These are phyloP conservation scores for Trachelus troglodyta DNA, from an alignment of 2,888 invertebrate genomes.

Conservation along the genomic window DNA sequence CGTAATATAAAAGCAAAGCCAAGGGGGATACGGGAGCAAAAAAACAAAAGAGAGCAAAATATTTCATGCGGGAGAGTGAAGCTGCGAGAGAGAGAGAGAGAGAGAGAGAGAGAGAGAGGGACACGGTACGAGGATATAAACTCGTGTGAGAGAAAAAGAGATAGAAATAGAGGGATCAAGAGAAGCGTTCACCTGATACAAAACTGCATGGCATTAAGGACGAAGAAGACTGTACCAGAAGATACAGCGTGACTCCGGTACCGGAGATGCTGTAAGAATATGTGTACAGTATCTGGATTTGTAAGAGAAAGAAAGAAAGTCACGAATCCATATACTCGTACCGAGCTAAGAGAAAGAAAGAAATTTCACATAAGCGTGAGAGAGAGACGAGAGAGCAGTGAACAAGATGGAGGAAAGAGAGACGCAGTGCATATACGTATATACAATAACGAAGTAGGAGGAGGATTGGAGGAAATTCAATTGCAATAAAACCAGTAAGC, in stretches of 20 bases:
- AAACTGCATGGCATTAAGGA: constrained; percentile 17
- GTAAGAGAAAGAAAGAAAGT: constrained; percentile 23
- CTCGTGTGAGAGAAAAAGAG: constrained; percentile 1
- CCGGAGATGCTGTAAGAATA: not conserved
- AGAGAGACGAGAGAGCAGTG: constrained; percentile 13
- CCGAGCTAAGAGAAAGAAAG: constrained; percentile 4
- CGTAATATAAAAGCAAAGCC: constrained; percentile 38
- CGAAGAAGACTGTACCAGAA: constrained; percentile 1
- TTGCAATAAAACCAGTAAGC: constrained; percentile 63
- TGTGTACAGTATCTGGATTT: not conserved
- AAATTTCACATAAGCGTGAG: not conserved
- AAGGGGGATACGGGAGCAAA: constrained; percentile 35
- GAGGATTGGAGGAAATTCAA: constrained; percentile 53
- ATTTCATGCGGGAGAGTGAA: constrained; percentile 42
- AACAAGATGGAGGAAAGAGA: constrained; percentile 30
- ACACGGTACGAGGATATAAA: not conserved
- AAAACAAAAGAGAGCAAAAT: constrained; percentile 42
- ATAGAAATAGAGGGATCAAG: constrained; percentile 10
- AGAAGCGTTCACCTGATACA: constrained; percentile 13
- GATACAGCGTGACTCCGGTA: not conserved
- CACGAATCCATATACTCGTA: not conserved
- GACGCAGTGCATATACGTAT: not conserved
- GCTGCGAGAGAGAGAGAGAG: constrained; percentile 28
- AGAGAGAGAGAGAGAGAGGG: constrained; percentile 31
- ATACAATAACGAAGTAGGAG: constrained; percentile 8